Evolutionary conservation across 2,888 invertebrate species (phyloP).

Genomic region (Hipparchia sbordonii): DNA sequence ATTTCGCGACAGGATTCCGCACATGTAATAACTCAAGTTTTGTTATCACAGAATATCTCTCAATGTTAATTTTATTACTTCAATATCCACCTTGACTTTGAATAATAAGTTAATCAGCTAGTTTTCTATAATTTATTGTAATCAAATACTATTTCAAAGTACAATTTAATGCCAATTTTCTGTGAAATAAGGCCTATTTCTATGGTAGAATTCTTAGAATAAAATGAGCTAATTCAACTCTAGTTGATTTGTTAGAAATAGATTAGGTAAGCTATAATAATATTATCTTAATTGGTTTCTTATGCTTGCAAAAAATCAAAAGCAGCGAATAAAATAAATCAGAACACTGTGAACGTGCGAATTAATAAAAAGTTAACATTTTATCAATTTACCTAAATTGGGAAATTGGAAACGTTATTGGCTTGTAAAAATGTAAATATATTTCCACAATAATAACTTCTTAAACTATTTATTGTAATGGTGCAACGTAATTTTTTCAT

Average conservation of each 20-base stretch:
- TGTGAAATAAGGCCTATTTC: conserved; percentile 18
- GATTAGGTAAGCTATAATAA: conserved; percentile 17
- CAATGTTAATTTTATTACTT: neutral
- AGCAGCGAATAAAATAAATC: conserved; percentile 1
- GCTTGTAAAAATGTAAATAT: conserved; percentile 9
- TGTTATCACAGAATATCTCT: neutral
- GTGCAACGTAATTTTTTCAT: neutral
- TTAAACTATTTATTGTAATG: neutral
- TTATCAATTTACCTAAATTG: conserved; percentile 9
- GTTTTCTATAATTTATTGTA: neutral
- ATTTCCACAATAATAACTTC: neutral
- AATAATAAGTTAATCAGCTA: neutral
- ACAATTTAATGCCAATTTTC: conserved; percentile 11
- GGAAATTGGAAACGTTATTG: conserved; percentile 9
- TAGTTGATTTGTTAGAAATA: conserved; percentile 19
- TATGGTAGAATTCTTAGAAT: conserved; percentile 15
- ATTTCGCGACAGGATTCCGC: no score
- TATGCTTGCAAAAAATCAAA: conserved; percentile 8
- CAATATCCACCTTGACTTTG: no score
- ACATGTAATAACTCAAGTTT: no score
- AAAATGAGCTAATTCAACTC: conserved; percentile 14
- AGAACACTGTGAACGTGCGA: conserved; percentile 9
- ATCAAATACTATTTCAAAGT: neutral
- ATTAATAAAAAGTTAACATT: conserved; percentile 13
- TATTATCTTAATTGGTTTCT: conserved; percentile 20